Conservation (phyloP, 2,888 invertebrate genomes). For the Thecocarcelia acutangulata region DNA sequence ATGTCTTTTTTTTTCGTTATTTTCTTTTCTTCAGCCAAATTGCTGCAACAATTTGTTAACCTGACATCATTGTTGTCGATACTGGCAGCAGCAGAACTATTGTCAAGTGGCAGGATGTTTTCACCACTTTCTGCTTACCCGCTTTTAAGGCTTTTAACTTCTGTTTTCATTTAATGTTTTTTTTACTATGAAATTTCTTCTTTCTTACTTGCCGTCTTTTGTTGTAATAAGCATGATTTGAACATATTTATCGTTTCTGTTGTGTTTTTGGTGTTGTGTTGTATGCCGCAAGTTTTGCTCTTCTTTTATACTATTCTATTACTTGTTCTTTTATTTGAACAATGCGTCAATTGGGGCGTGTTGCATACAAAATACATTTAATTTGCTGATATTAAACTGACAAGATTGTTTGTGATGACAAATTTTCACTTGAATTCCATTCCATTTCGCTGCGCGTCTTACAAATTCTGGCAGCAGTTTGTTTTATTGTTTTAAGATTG, state of each 20-base stretch:
- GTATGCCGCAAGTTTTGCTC: conserved; percentile 16
- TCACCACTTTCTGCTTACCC: conserved; percentile 49
- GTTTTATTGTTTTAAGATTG: conserved; percentile 37
- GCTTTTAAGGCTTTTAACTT: conserved; percentile 45
- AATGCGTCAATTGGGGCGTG: conserved; percentile 69
- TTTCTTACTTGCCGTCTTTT: conserved; percentile 19
- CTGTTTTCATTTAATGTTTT: conserved; percentile 26
- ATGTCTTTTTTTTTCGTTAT: conserved; percentile 8
- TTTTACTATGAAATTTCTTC: background rate
- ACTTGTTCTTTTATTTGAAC: conserved; percentile 42
- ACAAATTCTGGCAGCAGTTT: conserved; percentile 30
- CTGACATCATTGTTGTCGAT: conserved; percentile 72
- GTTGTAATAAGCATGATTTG: conserved; percentile 36
- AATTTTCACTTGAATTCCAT: conserved; percentile 61
- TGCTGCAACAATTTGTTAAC: conserved; percentile 74
- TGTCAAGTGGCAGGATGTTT: conserved; percentile 55
- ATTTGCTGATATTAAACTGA: conserved; percentile 71
- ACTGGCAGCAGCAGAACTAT: conserved; percentile 30
- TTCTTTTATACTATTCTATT: background rate
- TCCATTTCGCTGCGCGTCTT: conserved; percentile 44
- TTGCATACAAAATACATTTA: conserved; percentile 71
- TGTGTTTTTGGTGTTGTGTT: conserved; percentile 6
- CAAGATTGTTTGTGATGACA: conserved; percentile 59
- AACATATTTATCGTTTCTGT: conserved; percentile 2
- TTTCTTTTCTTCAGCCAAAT: conserved; percentile 66